These are phyloP conservation scores for Drosophila bipectinata DNA, from an alignment of 1,140 invertebrate genomes.

Conservation along the genomic window DNA sequence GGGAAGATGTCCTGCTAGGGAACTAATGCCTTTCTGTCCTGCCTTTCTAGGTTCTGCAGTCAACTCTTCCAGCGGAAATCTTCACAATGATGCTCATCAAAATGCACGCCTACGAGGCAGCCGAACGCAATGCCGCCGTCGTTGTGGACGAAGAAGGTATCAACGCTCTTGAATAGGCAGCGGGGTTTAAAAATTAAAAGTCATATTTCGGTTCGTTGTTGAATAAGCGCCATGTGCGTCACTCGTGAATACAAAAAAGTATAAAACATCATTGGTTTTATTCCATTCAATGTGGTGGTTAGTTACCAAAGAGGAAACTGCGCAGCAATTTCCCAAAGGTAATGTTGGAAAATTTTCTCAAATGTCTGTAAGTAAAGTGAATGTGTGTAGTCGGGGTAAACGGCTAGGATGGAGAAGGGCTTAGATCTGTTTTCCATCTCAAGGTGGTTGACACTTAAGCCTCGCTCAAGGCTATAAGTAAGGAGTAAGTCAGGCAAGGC, in stretches of 20 bases:
- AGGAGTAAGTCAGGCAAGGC: too few relatives aligned
- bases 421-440: background rate
- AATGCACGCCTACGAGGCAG: slow-evolving; percentile 85
- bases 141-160: slow-evolving; percentile 2
- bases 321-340: background rate
- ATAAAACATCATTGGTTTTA: background rate
- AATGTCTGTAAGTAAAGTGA: background rate
- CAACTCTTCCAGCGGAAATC: slow-evolving; percentile 95
- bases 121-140: background rate
- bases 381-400: too few relatives aligned
- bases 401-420: background rate
- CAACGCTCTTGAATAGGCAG: slow-evolving; percentile 13
- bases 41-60: slow-evolving; percentile 91
- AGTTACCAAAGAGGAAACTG: background rate
- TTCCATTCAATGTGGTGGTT: background rate
- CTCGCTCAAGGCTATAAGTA: too few relatives aligned
- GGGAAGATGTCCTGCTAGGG: background rate
- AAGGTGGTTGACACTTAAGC: background rate
- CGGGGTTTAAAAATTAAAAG: background rate
- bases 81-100: slow-evolving; percentile 93
- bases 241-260: background rate
- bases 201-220: background rate
- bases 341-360: background rate
- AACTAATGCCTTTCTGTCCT: background rate
- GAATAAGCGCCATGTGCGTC: background rate